Evolutionary conservation across 2,888 invertebrate genomes (phyloP), one percentile per base, ranked within the genome.

Genomic region (Campoletis raptor): DNA sequence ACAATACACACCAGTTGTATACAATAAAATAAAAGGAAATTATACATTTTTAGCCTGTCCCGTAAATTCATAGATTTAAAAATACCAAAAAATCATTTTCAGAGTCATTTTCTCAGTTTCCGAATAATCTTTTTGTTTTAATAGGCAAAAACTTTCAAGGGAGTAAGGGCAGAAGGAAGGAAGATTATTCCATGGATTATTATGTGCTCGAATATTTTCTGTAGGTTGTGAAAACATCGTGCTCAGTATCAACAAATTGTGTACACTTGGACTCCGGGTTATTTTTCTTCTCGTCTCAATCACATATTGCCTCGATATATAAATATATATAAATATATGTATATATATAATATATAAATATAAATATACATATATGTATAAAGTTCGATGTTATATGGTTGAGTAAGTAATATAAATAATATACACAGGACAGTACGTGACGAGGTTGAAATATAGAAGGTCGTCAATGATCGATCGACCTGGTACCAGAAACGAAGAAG

Each of bases 381-480:
- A 40, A 67, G 18, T 21, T 67, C 5, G 40, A 40, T 37, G 21
- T 21, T 67, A 42, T 40, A 40, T 57, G 70, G 69, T n/a, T 66
- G 79, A 57, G 70, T 70, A 36, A 79, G 57, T 69, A 36, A 73
- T 45, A 70, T 76, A 57, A 48, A 76, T 76, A 80, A 30, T 45
- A 67, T n/a, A 76, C 48, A 79, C 45, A 64, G 42, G 36, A 69
- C 79, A 67, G 74, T 66, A 69, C 74, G 66, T 79, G 74, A 86
- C 67, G 48, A 52, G 80, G 54, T 54, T 74, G 78, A 81, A 81
- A 76, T 74, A 42, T 74, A 57, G 69, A 79, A 78, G 52, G 61
- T 40, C 74, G 76, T 72, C 72, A 66, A 87, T 84, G 81, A 82
- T 84, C 86, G 86, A 84, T 85, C 81, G 79, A 37, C 36, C 52